Evolutionary conservation across 2,797 vertebrate species (phyloP), one percentile per base, ranked within the genome.

Genomic region (Sparus aurata): DNA sequence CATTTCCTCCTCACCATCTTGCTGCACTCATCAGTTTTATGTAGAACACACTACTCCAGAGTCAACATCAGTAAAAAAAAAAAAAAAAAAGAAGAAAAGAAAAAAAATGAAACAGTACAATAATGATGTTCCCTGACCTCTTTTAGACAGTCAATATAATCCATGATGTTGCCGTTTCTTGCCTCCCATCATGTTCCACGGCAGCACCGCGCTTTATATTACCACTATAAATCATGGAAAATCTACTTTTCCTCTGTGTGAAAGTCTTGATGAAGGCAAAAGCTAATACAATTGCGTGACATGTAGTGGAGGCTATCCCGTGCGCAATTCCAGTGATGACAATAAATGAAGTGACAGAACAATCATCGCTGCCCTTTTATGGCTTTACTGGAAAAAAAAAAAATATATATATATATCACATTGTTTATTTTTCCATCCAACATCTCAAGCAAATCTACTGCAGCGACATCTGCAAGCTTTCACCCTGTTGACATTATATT

Each of bases 21-120:
- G 93, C 93, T 90, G 90, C 69, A 66, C 85, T 93, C 93, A 95
- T 93, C 94, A 92, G 59, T 92, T 94, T 93, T 92, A 88, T 89
- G 88, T 87, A 83, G 88, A 90, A 85, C 90, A 87, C 61, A 25
- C 79, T 77, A 59, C 89, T 92, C 87, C 85, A 80, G 85, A 87
- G 90, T 91, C 84, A 86, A 90, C 87, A 86, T 76, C 80, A 80
- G 91, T 88, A 81, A 85, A 27, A 27, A 27, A 27, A 27, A 27
- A 25, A 25, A 25, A 27, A 27, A 27, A 3, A n/a, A n/a, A n/a
- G n/a, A n/a, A n/a, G n/a, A n/a, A 27, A 27, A 27, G 27, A 27
- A 34, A 34, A 3, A 34, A 91, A 90, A 88, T 79, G 58, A 89
- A 90, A 88, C 79, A 30, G 77, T 68, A 78, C 84, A 85, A 89